phyloP scores from a whole-genome alignment of 1,140 invertebrate genomes.

The Microplitis demolitor region DNA sequence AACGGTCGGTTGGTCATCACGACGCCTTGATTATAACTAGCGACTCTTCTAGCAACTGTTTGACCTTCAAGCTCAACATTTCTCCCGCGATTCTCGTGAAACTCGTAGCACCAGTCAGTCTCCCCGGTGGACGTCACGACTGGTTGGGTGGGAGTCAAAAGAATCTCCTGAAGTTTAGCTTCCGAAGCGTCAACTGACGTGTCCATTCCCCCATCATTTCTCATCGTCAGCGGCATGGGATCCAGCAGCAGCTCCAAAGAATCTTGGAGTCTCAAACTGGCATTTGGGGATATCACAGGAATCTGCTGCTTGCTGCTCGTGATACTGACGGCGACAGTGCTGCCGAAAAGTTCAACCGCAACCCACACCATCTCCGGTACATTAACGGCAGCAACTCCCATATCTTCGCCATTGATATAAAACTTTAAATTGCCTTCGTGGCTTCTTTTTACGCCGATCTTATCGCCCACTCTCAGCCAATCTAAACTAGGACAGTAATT shows the following conservation, averaged over 20 bases:
- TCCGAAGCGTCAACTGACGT: constrained; percentile 56
- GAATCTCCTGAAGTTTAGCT: constrained; percentile 52
- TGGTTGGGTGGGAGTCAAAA: constrained; percentile 50
- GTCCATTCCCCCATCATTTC: constrained; percentile 56
- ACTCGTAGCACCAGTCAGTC: constrained; percentile 61
- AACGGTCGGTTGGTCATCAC: constrained; percentile 69
- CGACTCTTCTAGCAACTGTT: constrained; percentile 67
- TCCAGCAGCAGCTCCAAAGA: constrained; percentile 68
- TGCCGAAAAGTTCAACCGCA: constrained; percentile 75
- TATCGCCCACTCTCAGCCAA: constrained; percentile 77
- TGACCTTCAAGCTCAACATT: constrained; percentile 73
- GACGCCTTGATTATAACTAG: constrained; percentile 79
- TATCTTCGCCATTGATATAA: constrained; percentile 80
- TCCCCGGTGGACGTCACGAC: constrained; percentile 40
- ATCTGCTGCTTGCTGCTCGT: constrained; percentile 63
- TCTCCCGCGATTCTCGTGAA: constrained; percentile 73
- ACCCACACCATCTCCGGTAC: constrained; percentile 78
- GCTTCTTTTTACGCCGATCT: constrained; percentile 70
- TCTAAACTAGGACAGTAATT: constrained; percentile 77
- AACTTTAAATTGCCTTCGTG: constrained; percentile 67
- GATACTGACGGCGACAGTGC: constrained; percentile 69
- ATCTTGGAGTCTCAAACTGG: constrained; percentile 67
- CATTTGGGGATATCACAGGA: constrained; percentile 62
- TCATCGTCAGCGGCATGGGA: constrained; percentile 59
- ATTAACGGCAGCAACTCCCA: constrained; percentile 80